Evolutionary conservation across 1,140 invertebrate genomes (phyloP).

Genomic region (Halictus rubicundus): DNA sequence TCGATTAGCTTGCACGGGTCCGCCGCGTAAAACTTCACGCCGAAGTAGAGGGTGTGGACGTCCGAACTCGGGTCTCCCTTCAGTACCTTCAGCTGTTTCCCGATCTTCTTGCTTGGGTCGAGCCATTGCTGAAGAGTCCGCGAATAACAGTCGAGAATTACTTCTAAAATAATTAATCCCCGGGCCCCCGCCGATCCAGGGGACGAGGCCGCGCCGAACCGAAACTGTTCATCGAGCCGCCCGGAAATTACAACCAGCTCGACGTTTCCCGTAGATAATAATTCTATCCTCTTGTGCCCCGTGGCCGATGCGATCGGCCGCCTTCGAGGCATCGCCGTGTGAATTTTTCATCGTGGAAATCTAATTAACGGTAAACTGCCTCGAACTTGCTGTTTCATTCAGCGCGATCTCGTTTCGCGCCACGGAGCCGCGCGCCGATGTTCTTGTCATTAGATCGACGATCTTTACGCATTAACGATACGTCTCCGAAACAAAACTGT

Average conservation of each 20-base stretch:
- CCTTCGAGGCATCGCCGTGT: constrained; percentile 3
- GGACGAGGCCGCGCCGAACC: background rate
- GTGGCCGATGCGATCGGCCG: constrained; percentile 6
- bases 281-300: constrained; percentile 62
- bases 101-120: constrained; percentile 91
- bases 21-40: constrained; percentile 99
- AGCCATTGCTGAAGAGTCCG: constrained; percentile 89
- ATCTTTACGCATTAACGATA: too few species aligned
- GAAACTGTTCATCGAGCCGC: constrained; percentile 56
- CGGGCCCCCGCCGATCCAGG: background rate
- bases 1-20: constrained; percentile 97
- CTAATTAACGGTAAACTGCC: constrained; percentile 39
- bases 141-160: constrained; percentile 10
- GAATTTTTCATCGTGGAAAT: constrained; percentile 33
- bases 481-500: too few species aligned
- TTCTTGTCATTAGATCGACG: too few species aligned
- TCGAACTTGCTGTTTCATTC: constrained; percentile 4
- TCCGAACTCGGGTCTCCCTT: constrained; percentile 83
- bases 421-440: too few species aligned
- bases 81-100: constrained; percentile 88
- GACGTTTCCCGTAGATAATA: constrained; percentile 75
- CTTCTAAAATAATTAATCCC: constrained; percentile 29
- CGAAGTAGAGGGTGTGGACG: constrained; percentile 96
- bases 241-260: constrained; percentile 73
- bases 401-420: background rate